Evolutionary conservation across 2,797 vertebrate species (phyloP), one percentile per base, ranked within the genome.

Genomic region (Denticeps clupeoides): DNA sequence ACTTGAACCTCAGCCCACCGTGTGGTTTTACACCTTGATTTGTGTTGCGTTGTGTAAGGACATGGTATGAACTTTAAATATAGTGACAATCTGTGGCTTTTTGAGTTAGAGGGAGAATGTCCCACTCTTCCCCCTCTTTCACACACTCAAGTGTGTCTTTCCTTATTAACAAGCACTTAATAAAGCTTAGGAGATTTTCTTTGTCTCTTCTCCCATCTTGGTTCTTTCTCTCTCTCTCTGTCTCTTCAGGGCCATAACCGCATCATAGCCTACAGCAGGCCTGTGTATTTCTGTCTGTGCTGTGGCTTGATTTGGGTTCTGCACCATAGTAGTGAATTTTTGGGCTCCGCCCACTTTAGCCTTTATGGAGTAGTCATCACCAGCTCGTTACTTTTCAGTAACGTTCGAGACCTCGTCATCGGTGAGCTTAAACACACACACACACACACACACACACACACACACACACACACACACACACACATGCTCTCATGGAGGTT

Each of bases 281-380:
- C 94, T 41, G 92, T 95, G 77, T 99, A 99, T 84, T 99, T 99
- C 86, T 99, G 94, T 79, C 75, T 96, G 61, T 99, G 95, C 82
- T 99, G 93, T 78, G 89, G 84, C 71, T 88, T 99, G 77, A 95
- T 97, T 75, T 99, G 93, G 91, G 74, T 93, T 55, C 83, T 99
- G 70, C 89, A 99, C 79, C 88, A 92, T 64, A 83, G 87, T 74
- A 95, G 91, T 58, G 83, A 83, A 79, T 84, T 81, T 66, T 83
- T 80, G 70, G 78, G 80, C 53, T 79, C 85, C 18, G 77, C 85
- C 48, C 85, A 83, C 73, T 83, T 93, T 81, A 88, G 68, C 62
- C 82, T 99, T 51, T 99, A 99, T 35, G 93, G 95, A 56, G 83
- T 97, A 62, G 84, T 83, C 32, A 86, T 97, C 64, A 93, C 89